phyloP scores from a whole-genome alignment of 2,113 vertebrate genomes.

The Epinephelus fuscoguttatus region DNA sequence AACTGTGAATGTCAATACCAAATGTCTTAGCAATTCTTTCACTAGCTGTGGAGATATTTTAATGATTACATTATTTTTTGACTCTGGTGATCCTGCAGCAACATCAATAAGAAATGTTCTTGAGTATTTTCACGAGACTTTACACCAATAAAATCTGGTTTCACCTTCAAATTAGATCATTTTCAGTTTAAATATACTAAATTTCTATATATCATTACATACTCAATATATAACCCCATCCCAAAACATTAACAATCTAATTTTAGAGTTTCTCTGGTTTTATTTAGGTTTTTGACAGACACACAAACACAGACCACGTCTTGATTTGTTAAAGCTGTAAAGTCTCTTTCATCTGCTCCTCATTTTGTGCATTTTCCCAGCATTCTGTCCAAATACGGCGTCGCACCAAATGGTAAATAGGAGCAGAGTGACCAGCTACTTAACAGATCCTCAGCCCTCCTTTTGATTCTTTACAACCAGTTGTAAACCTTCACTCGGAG shows the following conservation, averaged over 20 bases:
- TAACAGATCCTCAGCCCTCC: conserved; percentile 80
- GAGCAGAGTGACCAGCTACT: neutral
- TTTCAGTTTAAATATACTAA: neutral
- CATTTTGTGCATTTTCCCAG: conserved; percentile 16
- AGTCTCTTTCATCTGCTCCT: neutral
- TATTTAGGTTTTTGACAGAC: neutral
- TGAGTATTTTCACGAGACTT: too few species aligned
- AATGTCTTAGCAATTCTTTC: too few species aligned
- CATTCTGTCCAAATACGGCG: conserved; percentile 35
- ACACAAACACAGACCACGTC: neutral
- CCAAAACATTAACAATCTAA: neutral
- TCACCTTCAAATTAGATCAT: neutral
- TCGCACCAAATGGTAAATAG: conserved; percentile 60
- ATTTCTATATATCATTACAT: neutral
- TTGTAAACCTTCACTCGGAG: conserved; percentile 69
- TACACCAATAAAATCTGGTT: neutral
- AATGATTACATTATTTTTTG: too few species aligned
- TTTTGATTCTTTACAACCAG: conserved; percentile 85
- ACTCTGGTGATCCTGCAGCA: neutral
- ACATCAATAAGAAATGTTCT: too few species aligned
- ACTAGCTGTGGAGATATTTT: too few species aligned
- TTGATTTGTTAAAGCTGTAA: neutral
- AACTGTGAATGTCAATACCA: neutral
- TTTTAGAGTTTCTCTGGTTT: neutral
- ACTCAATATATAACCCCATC: neutral